Base-by-base conservation (phyloP, 2,888 invertebrate genomes). In the Leuctra nigra region DNA sequence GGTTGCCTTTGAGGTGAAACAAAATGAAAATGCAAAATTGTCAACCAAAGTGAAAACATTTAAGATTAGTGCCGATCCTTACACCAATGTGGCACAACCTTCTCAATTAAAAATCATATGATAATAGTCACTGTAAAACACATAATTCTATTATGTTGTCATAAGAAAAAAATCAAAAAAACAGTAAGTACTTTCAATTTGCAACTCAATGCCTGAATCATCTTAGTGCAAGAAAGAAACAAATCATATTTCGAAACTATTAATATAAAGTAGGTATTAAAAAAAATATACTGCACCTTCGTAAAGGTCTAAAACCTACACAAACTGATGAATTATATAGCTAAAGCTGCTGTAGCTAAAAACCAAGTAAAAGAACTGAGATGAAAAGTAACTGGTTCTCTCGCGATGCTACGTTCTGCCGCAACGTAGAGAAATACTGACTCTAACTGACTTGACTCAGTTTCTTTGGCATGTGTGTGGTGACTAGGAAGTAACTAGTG, bases 101-200 rank as follows among this genome's bases (percentile, higher is more conserved):
- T 16, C 20, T 50, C 18, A 35, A 20, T 48, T 20, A 35, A 33
- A 50, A 50, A 50, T 33, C 20, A 47, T 55, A 58, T 41, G 48
- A 57, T 52, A 55, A 58, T 50, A 33, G 55, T 54, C 35, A 53
- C 53, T 59, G 58, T 61, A 57, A 59, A 59, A 58, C 55, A 61
- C 59, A 58, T 58, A 58, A 38, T n/a, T n/a, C n/a, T n/a, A n/a
- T n/a, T 36, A 53, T 59, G 50, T 61, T 55, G 61, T 61, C 59
- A 61, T 53, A 46, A 53, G 61, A 61, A 50, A 57, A 61, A 59
- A 61, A 53, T 41, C 50, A 57, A 53, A 53, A 16, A 50, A 50
- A 33, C 22, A 50, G 35, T 50, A 41, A 36, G 13, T 36, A 13
- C 4, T 14, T 36, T 11, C 20, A 50, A 50, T 50, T 20, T 35